Evolutionary conservation across 2,113 vertebrate species (phyloP).

Genomic region (Aleadryas rufinucha): DNA sequence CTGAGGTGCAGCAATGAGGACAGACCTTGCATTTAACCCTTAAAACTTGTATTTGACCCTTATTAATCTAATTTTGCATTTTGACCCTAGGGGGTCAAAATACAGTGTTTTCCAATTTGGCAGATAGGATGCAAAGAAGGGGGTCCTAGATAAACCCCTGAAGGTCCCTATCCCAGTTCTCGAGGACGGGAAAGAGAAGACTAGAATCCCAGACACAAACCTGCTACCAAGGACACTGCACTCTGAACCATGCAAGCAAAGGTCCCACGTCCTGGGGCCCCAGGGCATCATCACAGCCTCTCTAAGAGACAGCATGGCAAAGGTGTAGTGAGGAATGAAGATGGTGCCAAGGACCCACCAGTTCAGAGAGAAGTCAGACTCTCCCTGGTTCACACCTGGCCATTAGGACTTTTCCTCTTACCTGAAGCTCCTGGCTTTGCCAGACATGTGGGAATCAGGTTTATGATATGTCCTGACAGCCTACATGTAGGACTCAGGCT

Average conservation of each 20-base stretch:
- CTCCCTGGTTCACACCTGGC: neutral
- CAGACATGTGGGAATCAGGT: neutral
- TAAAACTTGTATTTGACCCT: neutral
- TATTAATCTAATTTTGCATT: neutral
- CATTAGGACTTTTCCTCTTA: neutral
- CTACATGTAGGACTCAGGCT: neutral
- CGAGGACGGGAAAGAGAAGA: neutral
- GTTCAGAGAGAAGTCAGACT: neutral
- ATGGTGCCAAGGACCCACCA: neutral
- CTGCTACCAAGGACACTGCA: fast-evolving
- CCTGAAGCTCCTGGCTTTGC: neutral
- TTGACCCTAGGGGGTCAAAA: neutral
- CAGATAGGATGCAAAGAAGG: neutral
- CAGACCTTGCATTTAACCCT: neutral
- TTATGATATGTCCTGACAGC: neutral
- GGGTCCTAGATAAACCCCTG: neutral
- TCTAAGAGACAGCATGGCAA: neutral
- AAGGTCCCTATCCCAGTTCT: neutral
- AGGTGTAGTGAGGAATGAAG: neutral
- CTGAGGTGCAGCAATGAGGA: neutral
- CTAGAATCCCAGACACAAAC: neutral
- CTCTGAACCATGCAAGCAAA: neutral
- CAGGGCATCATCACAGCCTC: fast-evolving
- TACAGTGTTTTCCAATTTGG: neutral
- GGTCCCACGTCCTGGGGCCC: neutral